phyloP scores from a whole-genome alignment of 2,113 vertebrate genomes.

The Triplophysa siluroides region DNA sequence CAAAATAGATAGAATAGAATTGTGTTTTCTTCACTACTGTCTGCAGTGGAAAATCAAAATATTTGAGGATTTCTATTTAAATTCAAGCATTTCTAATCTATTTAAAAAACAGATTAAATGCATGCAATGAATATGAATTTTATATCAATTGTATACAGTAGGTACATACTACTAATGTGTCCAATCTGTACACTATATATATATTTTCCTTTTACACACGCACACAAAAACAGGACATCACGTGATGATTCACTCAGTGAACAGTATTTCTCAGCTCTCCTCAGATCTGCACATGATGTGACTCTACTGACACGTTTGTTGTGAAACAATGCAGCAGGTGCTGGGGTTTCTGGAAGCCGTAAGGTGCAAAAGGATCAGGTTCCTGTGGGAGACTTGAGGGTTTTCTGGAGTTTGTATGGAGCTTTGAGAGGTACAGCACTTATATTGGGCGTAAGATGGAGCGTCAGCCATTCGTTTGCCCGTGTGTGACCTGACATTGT shows the following conservation, averaged over 20 bases:
- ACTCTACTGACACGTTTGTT: background rate
- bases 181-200: too few relatives aligned
- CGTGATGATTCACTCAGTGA: background rate
- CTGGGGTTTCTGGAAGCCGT: constrained; percentile 22
- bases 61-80: too few relatives aligned
- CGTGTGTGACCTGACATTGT: constrained; percentile 3
- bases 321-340: constrained; percentile 60
- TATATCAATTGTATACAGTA: too few relatives aligned
- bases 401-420: background rate
- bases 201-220: too few relatives aligned
- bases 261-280: constrained; percentile 10
- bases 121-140: too few relatives aligned
- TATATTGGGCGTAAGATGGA: constrained; percentile 13
- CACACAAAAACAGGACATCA: background rate
- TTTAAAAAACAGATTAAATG: too few relatives aligned
- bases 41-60: too few relatives aligned
- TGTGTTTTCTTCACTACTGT: too few relatives aligned
- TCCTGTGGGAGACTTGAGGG: constrained; percentile 27
- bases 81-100: too few relatives aligned
- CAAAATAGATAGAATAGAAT: too few relatives aligned
- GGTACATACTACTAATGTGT: too few relatives aligned
- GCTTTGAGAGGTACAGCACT: constrained; percentile 3
- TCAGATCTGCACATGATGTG: background rate
- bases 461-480: constrained; percentile 11
- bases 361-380: constrained; percentile 38